phyloP scores from a whole-genome alignment of 2,113 vertebrate species.

The Arizona elegans region DNA sequence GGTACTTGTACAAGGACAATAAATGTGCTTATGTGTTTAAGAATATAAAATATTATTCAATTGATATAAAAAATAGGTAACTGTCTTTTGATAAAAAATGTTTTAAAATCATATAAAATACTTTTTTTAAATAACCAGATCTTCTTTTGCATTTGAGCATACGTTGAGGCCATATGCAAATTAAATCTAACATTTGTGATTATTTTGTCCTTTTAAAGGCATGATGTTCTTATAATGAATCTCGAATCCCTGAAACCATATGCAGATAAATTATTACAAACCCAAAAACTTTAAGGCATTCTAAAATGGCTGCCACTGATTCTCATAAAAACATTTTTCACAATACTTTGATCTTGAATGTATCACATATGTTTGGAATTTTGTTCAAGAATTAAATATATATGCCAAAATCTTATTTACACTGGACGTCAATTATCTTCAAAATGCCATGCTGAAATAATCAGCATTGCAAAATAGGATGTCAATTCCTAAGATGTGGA shows the following conservation, averaged over 20 bases:
- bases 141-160: not conserved
- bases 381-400: not conserved
- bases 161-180: not conserved
- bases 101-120: not conserved
- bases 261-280: not conserved
- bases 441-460: constrained; percentile 8
- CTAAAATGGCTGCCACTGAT: not conserved
- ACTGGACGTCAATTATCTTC: constrained; percentile 1
- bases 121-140: not conserved
- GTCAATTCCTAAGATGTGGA: not conserved
- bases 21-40: not conserved
- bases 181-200: not conserved
- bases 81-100: not conserved
- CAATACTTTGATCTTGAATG: constrained; percentile 9
- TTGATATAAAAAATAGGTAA: constrained; percentile 21
- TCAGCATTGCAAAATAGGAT: not conserved
- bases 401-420: constrained; percentile 1
- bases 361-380: constrained; percentile 13
- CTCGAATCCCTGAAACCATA: not conserved
- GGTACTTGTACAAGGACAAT: not conserved
- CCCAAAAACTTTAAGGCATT: constrained; percentile 24
- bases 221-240: not conserved
- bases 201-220: constrained; percentile 26
- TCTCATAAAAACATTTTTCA: not conserved
- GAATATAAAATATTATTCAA: constrained; percentile 1